phyloP scores from a whole-genome alignment of 2,113 vertebrate species.

The Pseudolaguvia tuberculata region DNA sequence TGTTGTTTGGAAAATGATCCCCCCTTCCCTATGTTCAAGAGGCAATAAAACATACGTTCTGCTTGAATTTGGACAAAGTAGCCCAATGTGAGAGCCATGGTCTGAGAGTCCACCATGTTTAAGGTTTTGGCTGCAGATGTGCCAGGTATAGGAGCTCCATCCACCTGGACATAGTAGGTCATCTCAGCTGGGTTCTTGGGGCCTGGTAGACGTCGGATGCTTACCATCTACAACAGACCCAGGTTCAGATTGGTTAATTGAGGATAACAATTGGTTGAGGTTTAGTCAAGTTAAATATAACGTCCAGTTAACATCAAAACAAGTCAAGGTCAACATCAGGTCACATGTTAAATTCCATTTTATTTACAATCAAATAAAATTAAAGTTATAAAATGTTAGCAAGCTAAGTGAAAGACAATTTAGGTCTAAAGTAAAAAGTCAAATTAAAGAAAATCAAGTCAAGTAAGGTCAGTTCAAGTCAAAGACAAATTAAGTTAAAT shows the following conservation, averaged over 20 bases:
- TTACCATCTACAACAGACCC: conserved; percentile 84
- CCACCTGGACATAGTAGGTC: conserved; percentile 87
- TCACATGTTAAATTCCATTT: too few relatives aligned
- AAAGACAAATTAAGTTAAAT: not conserved
- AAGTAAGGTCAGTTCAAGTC: not conserved
- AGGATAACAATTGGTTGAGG: not conserved
- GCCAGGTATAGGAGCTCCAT: conserved; percentile 82
- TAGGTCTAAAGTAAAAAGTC: not conserved
- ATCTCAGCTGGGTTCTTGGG: conserved; percentile 91
- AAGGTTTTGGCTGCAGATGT: conserved; percentile 88
- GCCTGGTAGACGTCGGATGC: conserved; percentile 86
- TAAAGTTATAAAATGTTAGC: not conserved
- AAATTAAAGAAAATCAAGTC: not conserved
- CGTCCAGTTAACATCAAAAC: not conserved
- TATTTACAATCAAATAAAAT: not conserved
- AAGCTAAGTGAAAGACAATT: not conserved
- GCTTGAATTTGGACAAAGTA: conserved; percentile 94
- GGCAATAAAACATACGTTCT: conserved; percentile 72
- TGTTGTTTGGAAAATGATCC: not conserved
- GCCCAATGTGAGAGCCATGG: conserved; percentile 92
- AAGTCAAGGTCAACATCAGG: not conserved
- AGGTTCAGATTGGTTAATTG: not conserved
- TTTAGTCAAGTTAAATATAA: not conserved
- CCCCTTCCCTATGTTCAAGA: not conserved
- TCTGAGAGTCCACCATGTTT: conserved; percentile 91